Evolutionary conservation across 2,113 vertebrate species (phyloP).

Genomic region (Synchiropus splendidus): DNA sequence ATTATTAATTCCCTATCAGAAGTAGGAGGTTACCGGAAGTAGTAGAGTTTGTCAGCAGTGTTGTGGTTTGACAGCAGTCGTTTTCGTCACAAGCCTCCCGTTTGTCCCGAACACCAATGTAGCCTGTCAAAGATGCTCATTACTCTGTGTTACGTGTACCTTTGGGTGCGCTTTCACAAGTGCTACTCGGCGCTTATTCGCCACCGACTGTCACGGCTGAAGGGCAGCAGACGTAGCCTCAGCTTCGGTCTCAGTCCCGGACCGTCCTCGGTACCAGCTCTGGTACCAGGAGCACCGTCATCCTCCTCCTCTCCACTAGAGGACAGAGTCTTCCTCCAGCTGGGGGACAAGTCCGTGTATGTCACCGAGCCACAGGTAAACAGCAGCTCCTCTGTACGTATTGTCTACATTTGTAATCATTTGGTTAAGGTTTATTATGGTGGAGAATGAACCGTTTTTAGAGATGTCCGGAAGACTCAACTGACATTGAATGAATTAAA

Average conservation of each 20-base stretch:
- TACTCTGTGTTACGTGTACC: conserved; percentile 1
- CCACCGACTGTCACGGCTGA: neutral
- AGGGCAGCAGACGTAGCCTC: neutral
- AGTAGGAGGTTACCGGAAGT: too few relatives aligned
- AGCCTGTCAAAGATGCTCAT: neutral
- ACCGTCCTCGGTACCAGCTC: neutral
- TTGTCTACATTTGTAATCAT: neutral
- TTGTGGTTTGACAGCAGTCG: too few relatives aligned
- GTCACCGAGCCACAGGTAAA: neutral
- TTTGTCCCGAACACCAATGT: too few relatives aligned
- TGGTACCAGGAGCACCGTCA: neutral
- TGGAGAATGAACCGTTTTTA: too few relatives aligned
- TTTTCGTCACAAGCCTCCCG: too few relatives aligned
- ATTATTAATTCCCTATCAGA: too few relatives aligned
- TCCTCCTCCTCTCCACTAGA: neutral
- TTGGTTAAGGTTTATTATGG: too few relatives aligned
- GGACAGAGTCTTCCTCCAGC: neutral
- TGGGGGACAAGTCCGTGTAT: neutral
- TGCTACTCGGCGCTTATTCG: neutral
- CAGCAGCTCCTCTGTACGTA: neutral
- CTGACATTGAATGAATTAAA: too few relatives aligned
- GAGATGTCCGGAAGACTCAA: too few relatives aligned
- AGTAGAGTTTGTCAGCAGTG: too few relatives aligned
- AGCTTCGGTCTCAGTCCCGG: neutral
- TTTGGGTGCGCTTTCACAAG: conserved; percentile 1